Conservation (phyloP, 2,113 vertebrate species). For the Haplotaxodon microlepis region DNA sequence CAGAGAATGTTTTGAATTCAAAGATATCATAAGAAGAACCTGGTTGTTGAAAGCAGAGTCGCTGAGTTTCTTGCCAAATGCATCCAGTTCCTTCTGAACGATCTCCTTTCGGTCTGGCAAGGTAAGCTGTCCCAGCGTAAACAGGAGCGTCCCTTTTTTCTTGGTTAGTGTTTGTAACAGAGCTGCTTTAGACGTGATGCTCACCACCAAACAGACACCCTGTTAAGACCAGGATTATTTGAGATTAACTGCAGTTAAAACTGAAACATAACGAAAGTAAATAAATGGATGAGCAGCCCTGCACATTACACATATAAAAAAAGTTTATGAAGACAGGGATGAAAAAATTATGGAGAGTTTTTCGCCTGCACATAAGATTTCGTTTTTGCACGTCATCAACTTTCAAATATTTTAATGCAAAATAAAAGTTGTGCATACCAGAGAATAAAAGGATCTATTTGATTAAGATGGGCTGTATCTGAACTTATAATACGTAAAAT, state of each 20-base stretch:
- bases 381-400: accelerated
- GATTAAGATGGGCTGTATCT: background rate
- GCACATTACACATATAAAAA: background rate
- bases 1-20: background rate
- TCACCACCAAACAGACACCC: constrained; percentile 78
- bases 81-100: constrained; percentile 74
- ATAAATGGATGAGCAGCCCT: background rate
- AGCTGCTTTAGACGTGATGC: constrained; percentile 58
- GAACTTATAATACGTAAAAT: background rate
- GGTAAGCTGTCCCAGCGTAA: constrained; percentile 71
- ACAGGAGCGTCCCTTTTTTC: constrained; percentile 41
- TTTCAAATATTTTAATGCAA: background rate
- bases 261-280: background rate
- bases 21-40: constrained; percentile 50
- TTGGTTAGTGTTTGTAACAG: constrained; percentile 70
- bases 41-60: constrained; percentile 88
- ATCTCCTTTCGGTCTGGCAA: constrained; percentile 71
- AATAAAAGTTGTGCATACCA: background rate
- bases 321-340: background rate
- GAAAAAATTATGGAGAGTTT: background rate
- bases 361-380: background rate
- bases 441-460: background rate
- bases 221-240: constrained; percentile 23
- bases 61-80: constrained; percentile 83
- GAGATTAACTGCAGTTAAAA: background rate